phyloP scores from a whole-genome alignment of 2,113 vertebrate genomes.

The Chroicocephalus ridibundus region DNA sequence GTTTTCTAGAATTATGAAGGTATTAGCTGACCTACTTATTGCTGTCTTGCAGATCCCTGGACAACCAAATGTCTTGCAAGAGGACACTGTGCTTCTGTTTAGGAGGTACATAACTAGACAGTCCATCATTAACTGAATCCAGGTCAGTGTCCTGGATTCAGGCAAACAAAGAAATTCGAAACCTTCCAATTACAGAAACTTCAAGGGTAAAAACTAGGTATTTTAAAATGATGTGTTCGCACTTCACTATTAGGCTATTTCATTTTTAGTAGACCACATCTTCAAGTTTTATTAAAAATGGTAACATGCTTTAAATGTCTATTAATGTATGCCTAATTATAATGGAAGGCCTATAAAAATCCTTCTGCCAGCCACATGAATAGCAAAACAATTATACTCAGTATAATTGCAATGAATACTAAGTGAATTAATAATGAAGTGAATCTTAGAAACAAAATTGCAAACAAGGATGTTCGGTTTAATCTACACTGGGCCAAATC shows the following conservation, averaged over 20 bases:
- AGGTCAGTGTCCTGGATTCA: constrained; percentile 32
- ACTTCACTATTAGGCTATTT: constrained; percentile 57
- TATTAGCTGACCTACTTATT: background rate
- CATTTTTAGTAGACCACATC: constrained; percentile 46
- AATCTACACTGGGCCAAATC: background rate
- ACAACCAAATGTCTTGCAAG: background rate
- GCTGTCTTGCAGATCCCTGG: background rate
- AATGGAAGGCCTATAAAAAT: constrained; percentile 69
- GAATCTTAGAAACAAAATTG: constrained; percentile 22
- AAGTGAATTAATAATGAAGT: constrained; percentile 49
- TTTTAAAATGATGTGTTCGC: constrained; percentile 60
- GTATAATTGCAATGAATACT: constrained; percentile 38
- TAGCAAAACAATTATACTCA: constrained; percentile 69
- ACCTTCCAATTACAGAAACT: background rate
- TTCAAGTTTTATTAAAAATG: constrained; percentile 65
- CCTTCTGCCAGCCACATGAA: constrained; percentile 55
- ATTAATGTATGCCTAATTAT: constrained; percentile 69
- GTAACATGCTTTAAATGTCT: constrained; percentile 63
- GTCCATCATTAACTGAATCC: constrained; percentile 18
- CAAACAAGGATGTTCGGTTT: constrained; percentile 25
- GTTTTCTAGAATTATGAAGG: background rate
- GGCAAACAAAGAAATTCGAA: background rate
- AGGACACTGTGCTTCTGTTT: background rate
- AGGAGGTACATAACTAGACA: background rate
- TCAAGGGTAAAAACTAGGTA: constrained; percentile 48